These are phyloP conservation scores for Rotaria socialis DNA, from an alignment of 2,888 invertebrate genomes.

Conservation along the genomic window DNA sequence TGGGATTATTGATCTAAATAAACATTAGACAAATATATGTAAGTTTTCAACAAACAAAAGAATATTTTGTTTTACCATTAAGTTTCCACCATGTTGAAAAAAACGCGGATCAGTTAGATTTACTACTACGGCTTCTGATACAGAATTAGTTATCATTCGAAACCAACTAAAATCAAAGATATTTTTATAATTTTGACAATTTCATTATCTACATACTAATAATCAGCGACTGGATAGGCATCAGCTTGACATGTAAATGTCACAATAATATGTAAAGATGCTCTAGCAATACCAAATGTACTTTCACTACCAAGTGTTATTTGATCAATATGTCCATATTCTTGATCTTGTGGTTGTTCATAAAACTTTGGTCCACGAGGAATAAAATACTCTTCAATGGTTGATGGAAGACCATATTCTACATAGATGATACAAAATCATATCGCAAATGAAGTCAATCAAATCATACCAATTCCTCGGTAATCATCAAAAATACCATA, in stretches of 20 bases:
- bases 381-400: slow-evolving; percentile 42
- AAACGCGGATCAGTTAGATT: slow-evolving; percentile 45
- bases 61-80: not conserved
- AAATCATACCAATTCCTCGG: slow-evolving; percentile 37
- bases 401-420: slow-evolving; percentile 46
- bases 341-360: slow-evolving; percentile 45
- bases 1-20: slow-evolving; percentile 18
- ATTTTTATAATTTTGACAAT: not conserved
- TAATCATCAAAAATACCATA: slow-evolving; percentile 43
- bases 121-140: not conserved
- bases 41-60: not conserved
- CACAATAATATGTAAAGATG: slow-evolving; percentile 8
- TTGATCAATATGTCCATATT: slow-evolving; percentile 42
- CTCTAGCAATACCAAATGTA: slow-evolving; percentile 43
- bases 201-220: slow-evolving; percentile 1
- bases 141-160: not conserved
- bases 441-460: not conserved
- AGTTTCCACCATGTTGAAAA: slow-evolving; percentile 45
- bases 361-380: slow-evolving; percentile 45
- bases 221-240: slow-evolving; percentile 43
- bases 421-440: not conserved
- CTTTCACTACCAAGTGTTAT: slow-evolving; percentile 39
- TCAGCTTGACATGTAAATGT: slow-evolving; percentile 44
- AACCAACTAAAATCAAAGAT: not conserved
- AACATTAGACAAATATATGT: not conserved